These are phyloP conservation scores for Unio pictorum DNA, from an alignment of 2,888 invertebrate species.

Conservation along the genomic window DNA sequence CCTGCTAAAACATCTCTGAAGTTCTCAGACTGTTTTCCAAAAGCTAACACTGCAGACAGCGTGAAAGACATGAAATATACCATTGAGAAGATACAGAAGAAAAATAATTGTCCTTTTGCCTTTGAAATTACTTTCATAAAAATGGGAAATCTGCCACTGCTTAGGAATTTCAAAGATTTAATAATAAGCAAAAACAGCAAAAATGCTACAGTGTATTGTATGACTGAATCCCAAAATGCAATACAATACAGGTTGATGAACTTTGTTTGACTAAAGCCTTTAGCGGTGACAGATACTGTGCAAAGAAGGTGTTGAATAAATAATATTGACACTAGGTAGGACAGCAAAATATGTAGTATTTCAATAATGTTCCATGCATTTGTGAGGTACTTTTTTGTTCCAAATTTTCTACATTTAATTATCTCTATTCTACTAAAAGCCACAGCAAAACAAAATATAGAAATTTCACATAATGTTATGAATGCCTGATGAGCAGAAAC, in stretches of 20 bases:
- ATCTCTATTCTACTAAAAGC: conserved; percentile 24
- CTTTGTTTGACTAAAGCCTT: neutral
- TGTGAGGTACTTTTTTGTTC: conserved; percentile 17
- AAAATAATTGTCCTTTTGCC: conserved; percentile 12
- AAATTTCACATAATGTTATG: conserved; percentile 22
- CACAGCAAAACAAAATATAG: conserved; percentile 23
- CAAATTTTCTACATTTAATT: conserved; percentile 11
- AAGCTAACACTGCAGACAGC: conserved; percentile 19
- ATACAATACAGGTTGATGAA: conserved; percentile 35
- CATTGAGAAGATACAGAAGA: conserved; percentile 16
- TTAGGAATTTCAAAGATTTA: conserved; percentile 33
- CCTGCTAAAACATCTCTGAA: conserved; percentile 10
- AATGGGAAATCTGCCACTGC: conserved; percentile 25
- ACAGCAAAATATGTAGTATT: conserved; percentile 20
- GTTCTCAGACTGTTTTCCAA: conserved; percentile 18
- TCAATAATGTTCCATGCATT: conserved; percentile 33
- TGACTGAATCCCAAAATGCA: conserved; percentile 21
- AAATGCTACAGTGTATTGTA: conserved; percentile 22
- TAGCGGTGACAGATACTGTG: no score
- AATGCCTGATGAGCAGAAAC: conserved; percentile 3
- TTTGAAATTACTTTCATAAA: conserved; percentile 17
- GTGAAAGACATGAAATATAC: conserved; percentile 22
- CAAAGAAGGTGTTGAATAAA: conserved; percentile 25
- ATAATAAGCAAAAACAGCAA: conserved; percentile 27
- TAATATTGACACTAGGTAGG: conserved; percentile 22